These are phyloP conservation scores for Monarcha castaneiventris DNA, from an alignment of 2,113 vertebrate genomes.

Conservation along the genomic window DNA sequence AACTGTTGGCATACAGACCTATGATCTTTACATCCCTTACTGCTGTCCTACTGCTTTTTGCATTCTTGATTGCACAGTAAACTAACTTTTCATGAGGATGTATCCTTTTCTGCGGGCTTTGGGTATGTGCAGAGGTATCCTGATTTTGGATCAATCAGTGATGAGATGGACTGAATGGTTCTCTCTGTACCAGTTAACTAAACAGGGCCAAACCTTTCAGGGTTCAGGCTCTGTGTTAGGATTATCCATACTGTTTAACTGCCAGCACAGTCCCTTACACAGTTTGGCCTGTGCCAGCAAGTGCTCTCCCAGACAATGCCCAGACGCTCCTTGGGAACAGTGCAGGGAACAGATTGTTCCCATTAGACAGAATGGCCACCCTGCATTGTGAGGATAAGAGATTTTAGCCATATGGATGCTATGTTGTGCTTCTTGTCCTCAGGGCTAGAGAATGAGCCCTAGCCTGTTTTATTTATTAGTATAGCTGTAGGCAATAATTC, in stretches of 20 bases:
- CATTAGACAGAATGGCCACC: slow-evolving; percentile 28
- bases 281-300: not conserved
- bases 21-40: not conserved
- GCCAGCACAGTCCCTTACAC: not conserved
- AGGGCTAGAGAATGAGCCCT: not conserved
- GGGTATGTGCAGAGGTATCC: not conserved
- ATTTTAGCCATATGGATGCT: slow-evolving; percentile 29
- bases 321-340: not conserved
- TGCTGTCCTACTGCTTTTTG: not conserved
- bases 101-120: not conserved
- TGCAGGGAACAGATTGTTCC: slow-evolving; percentile 28
- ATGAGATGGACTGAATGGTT: not conserved
- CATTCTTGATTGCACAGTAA: not conserved
- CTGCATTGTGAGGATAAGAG: not conserved
- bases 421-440: slow-evolving; percentile 15
- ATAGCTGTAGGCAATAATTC: slow-evolving; percentile 26
- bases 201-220: not conserved
- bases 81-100: not conserved
- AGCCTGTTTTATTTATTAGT: slow-evolving; percentile 33
- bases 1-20: not conserved
- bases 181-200: not conserved
- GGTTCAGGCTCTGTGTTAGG: not conserved
- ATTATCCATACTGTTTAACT: not conserved
- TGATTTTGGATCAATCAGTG: not conserved
- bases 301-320: not conserved